Evolutionary conservation across 2,797 vertebrate genomes (phyloP), one percentile per base, ranked within the genome.

Genomic region (Xenops minutus): DNA sequence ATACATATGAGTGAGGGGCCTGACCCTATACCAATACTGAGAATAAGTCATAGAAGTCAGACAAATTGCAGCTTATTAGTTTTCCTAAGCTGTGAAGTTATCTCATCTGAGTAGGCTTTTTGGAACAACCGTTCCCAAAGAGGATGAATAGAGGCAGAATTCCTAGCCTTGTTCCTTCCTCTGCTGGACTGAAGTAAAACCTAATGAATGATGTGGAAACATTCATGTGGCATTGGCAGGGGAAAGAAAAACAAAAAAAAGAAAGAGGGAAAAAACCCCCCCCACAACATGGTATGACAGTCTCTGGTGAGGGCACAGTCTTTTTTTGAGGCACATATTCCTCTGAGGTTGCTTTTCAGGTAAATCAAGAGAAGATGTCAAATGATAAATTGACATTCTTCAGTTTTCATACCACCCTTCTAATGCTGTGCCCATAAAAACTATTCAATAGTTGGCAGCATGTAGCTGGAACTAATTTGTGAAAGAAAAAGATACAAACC

Each of bases 241-340:
- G 52, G 4, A 66, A 71, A 37, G 9, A 29, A 73, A 85, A 74
- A 21, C 2, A 30, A 34, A 21, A 23, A 14, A 46, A 3, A 22
- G 21, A 46, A 46, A 46, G 44, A 12, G 3, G 39, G 36, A 48
- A 18, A 34, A 23, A 1, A 2, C 18, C 1, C 14, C 9, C 18
- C 1, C 14, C 9, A 7, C 12, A 68, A 23, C 3, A 10, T 1
- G 1, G 5, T n/a, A 15, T 20, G 22, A 6, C 23, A 62, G 15
- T 66, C 20, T 16, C 12, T 46, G 11, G 29, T 19, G 34, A 85
- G 56, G 32, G 27, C 4, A 23, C 9, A 48, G 8, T 30, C 52
- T 44, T 71, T 82, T 36, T 54, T 37, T 55, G 58, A 66, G 26
- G 24, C 14, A 62, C 8, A 4, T 19, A 13, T 1, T 83, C 29